Percentiles rank a stretch among this genome's conserved stretches.
These are phyloP conservation scores for Drosophila barbarae DNA, from an alignment of 2,888 invertebrate species.

Conservation along the genomic window DNA sequence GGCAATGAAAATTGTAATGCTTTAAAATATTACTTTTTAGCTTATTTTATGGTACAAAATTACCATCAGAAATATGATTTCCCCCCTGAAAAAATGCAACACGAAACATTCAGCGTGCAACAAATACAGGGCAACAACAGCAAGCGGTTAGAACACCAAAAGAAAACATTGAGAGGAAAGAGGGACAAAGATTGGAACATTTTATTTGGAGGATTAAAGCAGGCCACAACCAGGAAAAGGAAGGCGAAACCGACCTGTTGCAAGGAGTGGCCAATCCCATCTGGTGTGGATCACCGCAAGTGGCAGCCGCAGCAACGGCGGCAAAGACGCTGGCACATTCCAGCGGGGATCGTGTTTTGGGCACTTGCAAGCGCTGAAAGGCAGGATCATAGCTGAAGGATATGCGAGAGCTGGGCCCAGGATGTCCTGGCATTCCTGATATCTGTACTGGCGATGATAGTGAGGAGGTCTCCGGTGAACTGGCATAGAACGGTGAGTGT, in stretches of 20 bases:
- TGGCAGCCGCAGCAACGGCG: conserved; percentile 53
- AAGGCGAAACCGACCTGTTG: conserved; percentile 50
- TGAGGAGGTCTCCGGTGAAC: conserved; percentile 65
- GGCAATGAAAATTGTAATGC: not conserved
- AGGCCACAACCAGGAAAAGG: conserved; percentile 28
- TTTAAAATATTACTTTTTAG: not conserved
- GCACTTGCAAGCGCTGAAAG: conserved; percentile 68
- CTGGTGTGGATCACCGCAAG: conserved; percentile 44
- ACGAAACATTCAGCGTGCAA: conserved; percentile 11
- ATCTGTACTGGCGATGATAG: conserved; percentile 35
- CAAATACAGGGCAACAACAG: conserved; percentile 5
- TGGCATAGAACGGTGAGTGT: conserved; percentile 75
- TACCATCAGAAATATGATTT: too few species aligned
- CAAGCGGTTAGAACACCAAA: conserved; percentile 28
- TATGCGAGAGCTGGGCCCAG: conserved; percentile 24
- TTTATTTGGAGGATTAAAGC: not conserved
- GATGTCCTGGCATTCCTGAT: conserved; percentile 1
- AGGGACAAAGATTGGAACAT: conserved; percentile 5
- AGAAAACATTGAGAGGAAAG: conserved; percentile 18
- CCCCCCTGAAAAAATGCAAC: not conserved
- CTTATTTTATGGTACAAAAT: too few species aligned
- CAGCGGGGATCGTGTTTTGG: conserved; percentile 58
- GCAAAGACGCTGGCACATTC: conserved; percentile 66
- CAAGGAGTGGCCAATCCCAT: conserved; percentile 14
- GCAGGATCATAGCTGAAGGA: conserved; percentile 76